phyloP scores from a whole-genome alignment of 2,888 invertebrate species.

The Hanleya hanleyi region DNA sequence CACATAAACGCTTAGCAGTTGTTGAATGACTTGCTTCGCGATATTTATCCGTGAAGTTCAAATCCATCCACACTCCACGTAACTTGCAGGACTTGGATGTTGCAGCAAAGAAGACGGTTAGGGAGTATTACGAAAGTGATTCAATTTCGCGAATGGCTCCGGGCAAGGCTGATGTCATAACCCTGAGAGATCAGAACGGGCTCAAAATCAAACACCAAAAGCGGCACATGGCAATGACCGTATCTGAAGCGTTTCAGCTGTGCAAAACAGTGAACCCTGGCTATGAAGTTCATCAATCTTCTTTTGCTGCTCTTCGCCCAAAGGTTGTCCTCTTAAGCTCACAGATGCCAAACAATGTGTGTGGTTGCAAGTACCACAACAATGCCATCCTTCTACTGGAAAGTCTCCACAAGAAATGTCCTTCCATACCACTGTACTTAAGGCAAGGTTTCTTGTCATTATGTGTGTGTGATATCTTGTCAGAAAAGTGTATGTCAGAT shows the following conservation, averaged over 20 bases:
- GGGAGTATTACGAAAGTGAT: not conserved
- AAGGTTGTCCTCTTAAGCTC: not conserved
- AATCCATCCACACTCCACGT: no score
- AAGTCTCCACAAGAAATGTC: not conserved
- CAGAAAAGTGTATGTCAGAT: not conserved
- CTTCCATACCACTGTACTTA: not conserved
- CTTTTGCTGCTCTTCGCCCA: not conserved
- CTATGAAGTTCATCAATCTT: not conserved
- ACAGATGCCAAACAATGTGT: not conserved
- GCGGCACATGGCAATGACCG: not conserved
- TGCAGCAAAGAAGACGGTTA: no score
- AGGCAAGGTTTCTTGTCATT: not conserved
- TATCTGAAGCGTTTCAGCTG: not conserved
- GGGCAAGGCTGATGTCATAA: not conserved
- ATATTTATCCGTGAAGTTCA: no score
- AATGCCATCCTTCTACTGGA: not conserved
- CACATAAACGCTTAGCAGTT: not conserved
- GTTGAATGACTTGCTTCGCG: not conserved
- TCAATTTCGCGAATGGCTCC: not conserved
- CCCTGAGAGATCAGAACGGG: not conserved
- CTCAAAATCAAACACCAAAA: not conserved
- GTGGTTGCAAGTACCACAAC: conserved; percentile 7
- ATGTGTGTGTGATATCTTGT: not conserved
- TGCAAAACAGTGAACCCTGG: not conserved
- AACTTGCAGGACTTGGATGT: no score